Conservation (phyloP, 1,140 invertebrate species). For the Lepidurus apus region DNA sequence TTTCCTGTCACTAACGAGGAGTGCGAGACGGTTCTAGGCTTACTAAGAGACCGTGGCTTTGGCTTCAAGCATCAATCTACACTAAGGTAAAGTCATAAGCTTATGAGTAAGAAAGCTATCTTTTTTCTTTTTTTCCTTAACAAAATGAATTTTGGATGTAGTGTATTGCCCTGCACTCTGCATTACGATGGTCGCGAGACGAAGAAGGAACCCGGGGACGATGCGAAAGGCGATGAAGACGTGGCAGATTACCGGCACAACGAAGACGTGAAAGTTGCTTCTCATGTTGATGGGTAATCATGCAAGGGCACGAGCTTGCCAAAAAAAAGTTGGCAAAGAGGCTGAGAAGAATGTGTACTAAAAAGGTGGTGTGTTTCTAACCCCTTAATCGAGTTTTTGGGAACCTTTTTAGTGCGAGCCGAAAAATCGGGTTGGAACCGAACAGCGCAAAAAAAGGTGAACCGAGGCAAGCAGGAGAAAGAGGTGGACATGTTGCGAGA, state of each 20-base stretch:
- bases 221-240: slow-evolving; percentile 26
- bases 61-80: slow-evolving; percentile 40
- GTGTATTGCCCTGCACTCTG: slow-evolving; percentile 41
- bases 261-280: slow-evolving; percentile 26
- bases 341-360: background rate
- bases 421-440: background rate
- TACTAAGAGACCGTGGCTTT: slow-evolving; percentile 41
- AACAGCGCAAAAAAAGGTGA: slow-evolving; percentile 14
- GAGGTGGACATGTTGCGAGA: background rate
- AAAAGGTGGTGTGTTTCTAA: background rate
- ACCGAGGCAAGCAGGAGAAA: background rate
- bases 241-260: slow-evolving; percentile 25
- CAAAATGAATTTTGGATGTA: slow-evolving; percentile 35
- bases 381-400: background rate
- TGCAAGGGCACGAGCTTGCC: background rate
- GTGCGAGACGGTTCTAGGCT: slow-evolving; percentile 42
- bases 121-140: slow-evolving; percentile 27
- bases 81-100: slow-evolving; percentile 40
- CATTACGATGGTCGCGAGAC: slow-evolving; percentile 38
- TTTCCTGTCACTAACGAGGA: slow-evolving; percentile 39
- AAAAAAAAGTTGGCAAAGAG: slow-evolving; percentile 23
- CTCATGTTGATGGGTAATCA: slow-evolving; percentile 27
- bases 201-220: slow-evolving; percentile 33
- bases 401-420: background rate
- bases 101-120: background rate